Conservation (phyloP, 2,797 vertebrate genomes). For the Danio tinwini region DNA sequence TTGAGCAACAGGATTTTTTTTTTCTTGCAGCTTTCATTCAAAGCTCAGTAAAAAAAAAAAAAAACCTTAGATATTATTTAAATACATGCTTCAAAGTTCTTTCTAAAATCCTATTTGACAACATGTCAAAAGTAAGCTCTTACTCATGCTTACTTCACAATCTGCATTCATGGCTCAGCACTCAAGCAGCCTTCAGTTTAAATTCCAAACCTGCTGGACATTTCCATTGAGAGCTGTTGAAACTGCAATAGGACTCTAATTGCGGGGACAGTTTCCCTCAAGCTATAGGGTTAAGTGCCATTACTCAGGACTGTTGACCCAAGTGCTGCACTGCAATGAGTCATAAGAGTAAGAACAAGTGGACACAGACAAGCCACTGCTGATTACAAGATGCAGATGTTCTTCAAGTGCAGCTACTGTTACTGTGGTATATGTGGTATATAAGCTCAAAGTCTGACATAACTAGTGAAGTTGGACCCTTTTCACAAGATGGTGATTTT, state of each 20-base stretch:
- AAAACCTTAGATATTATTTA: neutral
- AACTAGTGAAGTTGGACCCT: neutral
- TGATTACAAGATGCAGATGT: neutral
- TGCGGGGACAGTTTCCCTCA: slow-evolving; percentile 11
- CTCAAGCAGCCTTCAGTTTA: neutral
- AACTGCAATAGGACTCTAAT: slow-evolving; percentile 21
- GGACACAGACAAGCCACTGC: neutral
- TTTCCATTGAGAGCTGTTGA: slow-evolving; percentile 2
- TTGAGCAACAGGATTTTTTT: too few relatives aligned
- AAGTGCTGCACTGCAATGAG: neutral
- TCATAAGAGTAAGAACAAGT: neutral
- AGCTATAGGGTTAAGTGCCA: slow-evolving; percentile 25
- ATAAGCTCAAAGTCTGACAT: neutral
- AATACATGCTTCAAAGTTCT: neutral
- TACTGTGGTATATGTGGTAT: too few relatives aligned
- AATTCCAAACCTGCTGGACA: slow-evolving; percentile 16
- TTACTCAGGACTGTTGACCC: slow-evolving; percentile 7
- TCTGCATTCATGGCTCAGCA: slow-evolving; percentile 2
- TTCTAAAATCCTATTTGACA: neutral
- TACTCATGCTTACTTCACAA: neutral
- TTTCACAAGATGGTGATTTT: too few relatives aligned
- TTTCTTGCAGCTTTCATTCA: neutral
- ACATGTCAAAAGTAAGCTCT: neutral
- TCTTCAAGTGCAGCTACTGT: neutral
- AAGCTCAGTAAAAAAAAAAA: neutral